Percentiles rank a stretch among this genome's conserved stretches.
These are phyloP conservation scores for Salpingus planirostris DNA, from an alignment of 2,888 invertebrate species.

Conservation along the genomic window DNA sequence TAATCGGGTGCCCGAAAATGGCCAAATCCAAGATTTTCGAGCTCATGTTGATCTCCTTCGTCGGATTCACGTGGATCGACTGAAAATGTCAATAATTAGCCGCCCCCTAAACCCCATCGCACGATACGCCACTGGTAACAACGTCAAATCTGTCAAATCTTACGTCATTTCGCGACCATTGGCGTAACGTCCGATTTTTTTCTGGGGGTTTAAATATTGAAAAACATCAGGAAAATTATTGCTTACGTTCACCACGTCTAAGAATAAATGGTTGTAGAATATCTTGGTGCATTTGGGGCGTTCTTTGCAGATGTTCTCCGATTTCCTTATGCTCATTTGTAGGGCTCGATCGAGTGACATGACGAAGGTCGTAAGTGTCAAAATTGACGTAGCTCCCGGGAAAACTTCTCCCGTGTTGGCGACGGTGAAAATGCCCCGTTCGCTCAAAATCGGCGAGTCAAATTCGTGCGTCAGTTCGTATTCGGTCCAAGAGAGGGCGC, in stretches of 20 bases:
- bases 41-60: slow-evolving; percentile 41
- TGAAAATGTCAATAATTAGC: too few species aligned
- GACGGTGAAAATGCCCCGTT: slow-evolving; percentile 57
- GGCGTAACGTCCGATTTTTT: too few species aligned
- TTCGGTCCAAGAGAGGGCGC: slow-evolving; percentile 62
- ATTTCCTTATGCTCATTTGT: slow-evolving; percentile 12
- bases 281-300: slow-evolving; percentile 15
- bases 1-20: slow-evolving; percentile 53
- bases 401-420: slow-evolving; percentile 68
- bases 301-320: neutral
- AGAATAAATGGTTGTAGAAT: slow-evolving; percentile 34
- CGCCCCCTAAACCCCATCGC: too few species aligned
- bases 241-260: slow-evolving; percentile 28
- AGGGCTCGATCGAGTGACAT: slow-evolving; percentile 16
- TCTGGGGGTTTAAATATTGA: too few species aligned
- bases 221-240: too few species aligned
- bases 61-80: slow-evolving; percentile 42
- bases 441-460: slow-evolving; percentile 57
- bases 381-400: slow-evolving; percentile 52
- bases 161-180: too few species aligned
- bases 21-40: slow-evolving; percentile 51
- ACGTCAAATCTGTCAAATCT: too few species aligned
- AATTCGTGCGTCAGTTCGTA: slow-evolving; percentile 73
- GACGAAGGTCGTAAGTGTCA: slow-evolving; percentile 33
- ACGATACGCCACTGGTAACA: too few species aligned